Evolutionary conservation across 2,888 invertebrate genomes (phyloP).

Genomic region (Ochropleura leucogaster): DNA sequence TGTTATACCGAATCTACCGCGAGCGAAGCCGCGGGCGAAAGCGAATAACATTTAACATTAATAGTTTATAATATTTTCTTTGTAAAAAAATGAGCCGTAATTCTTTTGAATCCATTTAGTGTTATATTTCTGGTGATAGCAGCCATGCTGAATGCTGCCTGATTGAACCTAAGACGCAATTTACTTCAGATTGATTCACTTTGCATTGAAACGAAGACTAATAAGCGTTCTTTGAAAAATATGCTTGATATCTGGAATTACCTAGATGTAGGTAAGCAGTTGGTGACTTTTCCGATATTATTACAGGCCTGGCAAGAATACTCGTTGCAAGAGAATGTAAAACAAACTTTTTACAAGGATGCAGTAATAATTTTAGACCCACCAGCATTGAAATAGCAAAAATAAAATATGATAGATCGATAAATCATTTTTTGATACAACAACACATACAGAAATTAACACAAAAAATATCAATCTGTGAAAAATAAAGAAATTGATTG

Average conservation of each 20-base stretch:
- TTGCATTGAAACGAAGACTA: constrained; percentile 44
- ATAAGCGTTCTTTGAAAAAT: constrained; percentile 53
- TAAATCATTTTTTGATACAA: too few relatives aligned
- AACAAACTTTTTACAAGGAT: not conserved
- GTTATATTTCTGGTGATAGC: constrained; percentile 45
- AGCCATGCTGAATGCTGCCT: constrained; percentile 57
- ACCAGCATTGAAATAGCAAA: not conserved
- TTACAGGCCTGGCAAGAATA: not conserved
- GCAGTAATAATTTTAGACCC: not conserved
- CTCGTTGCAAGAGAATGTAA: not conserved
- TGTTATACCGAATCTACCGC: too few relatives aligned
- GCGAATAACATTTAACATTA: too few relatives aligned
- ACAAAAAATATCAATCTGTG: too few relatives aligned
- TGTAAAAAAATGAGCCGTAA: constrained; percentile 22
- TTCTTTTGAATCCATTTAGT: constrained; percentile 34
- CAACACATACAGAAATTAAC: too few relatives aligned
- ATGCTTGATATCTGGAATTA: constrained; percentile 10
- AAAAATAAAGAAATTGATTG: too few relatives aligned
- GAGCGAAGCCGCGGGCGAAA: too few relatives aligned
- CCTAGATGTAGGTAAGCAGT: not conserved
- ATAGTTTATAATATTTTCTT: not conserved
- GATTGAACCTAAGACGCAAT: constrained; percentile 59
- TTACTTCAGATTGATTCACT: constrained; percentile 49
- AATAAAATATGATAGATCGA: not conserved
- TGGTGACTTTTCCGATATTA: not conserved